A percentile compares a stretch with the other conserved stretches of the same genome.
phyloP scores from a whole-genome alignment of 2,797 vertebrate genomes.

The Jordanella pulchra region DNA sequence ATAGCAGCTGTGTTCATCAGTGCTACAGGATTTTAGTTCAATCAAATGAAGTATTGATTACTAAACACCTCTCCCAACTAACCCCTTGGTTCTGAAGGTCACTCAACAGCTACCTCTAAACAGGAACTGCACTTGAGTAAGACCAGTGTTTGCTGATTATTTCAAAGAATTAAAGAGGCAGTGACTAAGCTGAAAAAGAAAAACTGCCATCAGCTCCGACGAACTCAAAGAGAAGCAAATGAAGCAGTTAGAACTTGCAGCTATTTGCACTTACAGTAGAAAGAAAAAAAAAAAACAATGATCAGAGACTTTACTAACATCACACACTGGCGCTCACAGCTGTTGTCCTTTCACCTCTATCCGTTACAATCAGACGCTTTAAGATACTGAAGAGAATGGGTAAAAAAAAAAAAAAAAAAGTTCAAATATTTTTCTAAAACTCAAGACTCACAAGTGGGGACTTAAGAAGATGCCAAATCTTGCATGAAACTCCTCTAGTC shows the following conservation, averaged over 20 bases:
- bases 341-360: conserved; percentile 48
- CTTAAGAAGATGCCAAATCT: conserved; percentile 81
- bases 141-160: conserved; percentile 46
- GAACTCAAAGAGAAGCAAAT: conserved; percentile 22
- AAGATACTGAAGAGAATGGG: conserved; percentile 36
- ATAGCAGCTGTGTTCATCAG: conserved; percentile 12
- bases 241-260: conserved; percentile 56
- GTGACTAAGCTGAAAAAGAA: conserved; percentile 27
- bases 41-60: conserved; percentile 28
- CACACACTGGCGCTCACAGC: conserved; percentile 41
- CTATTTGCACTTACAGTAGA: conserved; percentile 70
- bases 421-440: conserved; percentile 78
- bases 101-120: conserved; percentile 64
- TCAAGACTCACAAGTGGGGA: conserved; percentile 63
- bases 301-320: conserved; percentile 66
- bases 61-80: background rate
- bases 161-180: conserved; percentile 19
- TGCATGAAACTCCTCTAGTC: conserved; percentile 82
- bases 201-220: conserved; percentile 33
- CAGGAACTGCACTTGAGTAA: conserved; percentile 46
- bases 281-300: conserved; percentile 53
- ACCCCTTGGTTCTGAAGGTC: conserved; percentile 43
- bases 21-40: conserved; percentile 19
- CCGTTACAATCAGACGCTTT: conserved; percentile 73
- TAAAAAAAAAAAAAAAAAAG: conserved; percentile 53